A percentile compares a stretch with the other conserved stretches of the same genome.
These are phyloP conservation scores for Urosaurus nigricauda DNA, from an alignment of 2,797 vertebrate genomes.

Conservation along the genomic window DNA sequence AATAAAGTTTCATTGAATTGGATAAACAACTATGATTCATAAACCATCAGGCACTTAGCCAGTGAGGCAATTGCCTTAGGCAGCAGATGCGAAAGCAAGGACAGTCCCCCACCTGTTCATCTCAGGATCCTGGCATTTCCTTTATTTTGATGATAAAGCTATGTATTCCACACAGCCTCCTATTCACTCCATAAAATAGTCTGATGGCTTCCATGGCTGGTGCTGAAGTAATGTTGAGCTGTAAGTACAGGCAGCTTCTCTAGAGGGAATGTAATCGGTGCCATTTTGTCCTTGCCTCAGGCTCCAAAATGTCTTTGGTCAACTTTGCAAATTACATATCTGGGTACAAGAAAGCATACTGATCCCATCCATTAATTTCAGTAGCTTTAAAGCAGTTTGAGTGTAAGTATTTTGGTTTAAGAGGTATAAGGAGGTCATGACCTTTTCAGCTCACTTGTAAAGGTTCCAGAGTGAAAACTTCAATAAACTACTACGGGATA, in stretches of 20 bases:
- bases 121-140: no score
- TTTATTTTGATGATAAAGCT: no score
- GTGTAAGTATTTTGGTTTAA: not conserved
- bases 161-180: no score
- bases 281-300: not conserved
- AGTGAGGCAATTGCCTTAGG: not conserved
- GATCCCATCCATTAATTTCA: not conserved
- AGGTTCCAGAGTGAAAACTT: constrained; percentile 11
- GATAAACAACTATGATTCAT: not conserved
- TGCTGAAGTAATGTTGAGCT: no score
- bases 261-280: not conserved
- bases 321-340: not conserved
- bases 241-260: not conserved
- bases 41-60: not conserved
- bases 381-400: not conserved
- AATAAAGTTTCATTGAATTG: not conserved
- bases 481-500: not conserved
- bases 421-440: not conserved
- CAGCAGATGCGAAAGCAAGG: not conserved
- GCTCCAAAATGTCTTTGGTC: not conserved
- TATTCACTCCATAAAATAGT: no score
- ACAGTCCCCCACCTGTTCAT: not conserved
- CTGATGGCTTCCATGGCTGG: no score
- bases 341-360: not conserved
- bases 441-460: constrained; percentile 11